Base-by-base conservation (phyloP, 2,888 invertebrate genomes). In the Tachina grossa region DNA sequence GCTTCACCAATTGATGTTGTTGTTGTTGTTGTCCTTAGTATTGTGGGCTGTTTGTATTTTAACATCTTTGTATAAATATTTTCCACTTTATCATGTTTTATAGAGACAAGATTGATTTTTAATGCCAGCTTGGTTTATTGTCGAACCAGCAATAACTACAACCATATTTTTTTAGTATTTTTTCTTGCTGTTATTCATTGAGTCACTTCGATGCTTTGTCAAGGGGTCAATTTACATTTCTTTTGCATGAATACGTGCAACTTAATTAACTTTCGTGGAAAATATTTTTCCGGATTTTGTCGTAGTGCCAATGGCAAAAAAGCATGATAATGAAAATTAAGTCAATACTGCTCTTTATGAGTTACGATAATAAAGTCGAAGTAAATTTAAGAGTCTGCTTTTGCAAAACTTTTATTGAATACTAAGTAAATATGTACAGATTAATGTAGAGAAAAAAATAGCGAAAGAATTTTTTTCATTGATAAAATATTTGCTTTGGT, bases 61-160 rank as follows among this genome's bases (percentile, higher is more conserved):
- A 43, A 65, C 57, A 57, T 65, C 77, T 66, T 77, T 83, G 39
- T 77, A 31, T 57, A 66, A 83, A 83, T 84, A 69, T 75, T 63
- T 79, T 79, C 55, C 72, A 75, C 69, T 83, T 83, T 76, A 65
- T 71, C 71, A 79, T 82, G 78, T 85, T 83, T 83, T 79, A 76
- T 79, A 41, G 47, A 82, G 75, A 75, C 82, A 79, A 85, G 78
- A 83, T 79, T 85, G 85, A 85, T 85, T 85, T 82, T 85, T 75
- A 83, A 75, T 79, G 51, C 69, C 82, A 78, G 53, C 57, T 68
- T 81, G 51, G 14, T 53, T 53, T 16, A n/a, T 61, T 51, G 51
- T 80, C 66, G 66, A 68, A 61, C 39, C 16, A 47, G 16, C 45
- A 66, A 43, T 19, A 66, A n/a, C 19, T 63, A 74, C 39, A 63